Evolutionary conservation across 2,888 invertebrate genomes (phyloP).

Genomic region (Resseliella maxima): DNA sequence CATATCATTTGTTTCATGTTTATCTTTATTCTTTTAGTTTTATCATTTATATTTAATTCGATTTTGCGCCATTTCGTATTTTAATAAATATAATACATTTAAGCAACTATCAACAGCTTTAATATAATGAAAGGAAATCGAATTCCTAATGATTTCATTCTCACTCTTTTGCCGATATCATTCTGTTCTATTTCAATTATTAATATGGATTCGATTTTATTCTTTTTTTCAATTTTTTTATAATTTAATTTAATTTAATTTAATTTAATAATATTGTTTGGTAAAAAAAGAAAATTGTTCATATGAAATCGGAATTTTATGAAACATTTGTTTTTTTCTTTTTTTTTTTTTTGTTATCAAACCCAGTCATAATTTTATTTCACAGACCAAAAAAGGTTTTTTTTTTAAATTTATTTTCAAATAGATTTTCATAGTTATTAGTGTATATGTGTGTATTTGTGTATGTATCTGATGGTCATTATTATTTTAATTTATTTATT

Average conservation of each 20-base stretch:
- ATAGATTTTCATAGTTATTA: not conserved
- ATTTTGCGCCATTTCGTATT: slow-evolving; percentile 5
- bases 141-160: not conserved
- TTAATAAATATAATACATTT: slow-evolving; percentile 46
- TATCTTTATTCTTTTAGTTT: not conserved
- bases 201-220: not conserved
- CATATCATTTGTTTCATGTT: not conserved
- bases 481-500: too few species aligned
- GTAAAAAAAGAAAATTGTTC: not conserved
- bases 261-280: not conserved
- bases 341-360: too few species aligned
- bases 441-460: not conserved
- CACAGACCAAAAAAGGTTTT: not conserved
- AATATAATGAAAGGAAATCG: not conserved
- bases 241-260: not conserved
- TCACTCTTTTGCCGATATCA: slow-evolving; percentile 8
- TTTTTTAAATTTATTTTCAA: not conserved
- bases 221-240: not conserved
- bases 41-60: not conserved
- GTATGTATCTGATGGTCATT: too few species aligned
- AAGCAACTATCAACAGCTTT: slow-evolving; percentile 53
- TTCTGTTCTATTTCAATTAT: not conserved
- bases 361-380: not conserved
- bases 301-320: not conserved
- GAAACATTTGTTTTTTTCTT: not conserved